Conservation (phyloP, 1,140 invertebrate genomes). For the Macrotrachela quadricornifera region DNA sequence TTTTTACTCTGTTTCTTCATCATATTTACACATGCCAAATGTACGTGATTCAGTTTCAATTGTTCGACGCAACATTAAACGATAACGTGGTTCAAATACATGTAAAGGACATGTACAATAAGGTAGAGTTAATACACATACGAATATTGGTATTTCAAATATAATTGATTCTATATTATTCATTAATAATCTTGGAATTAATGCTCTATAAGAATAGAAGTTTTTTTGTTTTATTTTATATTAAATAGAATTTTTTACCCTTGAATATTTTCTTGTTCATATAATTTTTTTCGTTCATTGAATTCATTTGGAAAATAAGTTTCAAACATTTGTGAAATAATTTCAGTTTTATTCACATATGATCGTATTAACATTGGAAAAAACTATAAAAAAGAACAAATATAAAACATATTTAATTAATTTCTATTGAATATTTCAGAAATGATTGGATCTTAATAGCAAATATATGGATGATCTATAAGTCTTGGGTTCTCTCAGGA, state of each 20-base stretch:
- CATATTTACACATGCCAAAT: conserved; percentile 54
- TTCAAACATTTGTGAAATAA: conserved; percentile 35
- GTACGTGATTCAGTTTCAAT: conserved; percentile 54
- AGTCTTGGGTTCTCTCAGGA: too few species aligned
- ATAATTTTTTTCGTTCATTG: conserved; percentile 34
- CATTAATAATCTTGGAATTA: too few species aligned
- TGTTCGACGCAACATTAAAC: conserved; percentile 60
- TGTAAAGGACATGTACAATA: conserved; percentile 64
- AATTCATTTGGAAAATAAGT: conserved; percentile 45
- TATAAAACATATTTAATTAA: too few species aligned
- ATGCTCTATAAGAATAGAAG: too few species aligned
- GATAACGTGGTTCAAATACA: conserved; percentile 69
- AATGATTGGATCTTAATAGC: too few species aligned
- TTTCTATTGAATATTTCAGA: too few species aligned
- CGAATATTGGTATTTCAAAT: conserved; percentile 53
- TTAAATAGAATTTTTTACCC: conserved; percentile 14
- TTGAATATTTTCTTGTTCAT: conserved; percentile 29
- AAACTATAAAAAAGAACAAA: too few species aligned
- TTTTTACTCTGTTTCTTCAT: conserved; percentile 31
- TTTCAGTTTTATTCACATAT: too few species aligned
- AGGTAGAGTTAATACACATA: conserved; percentile 69
- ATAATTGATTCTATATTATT: too few species aligned
- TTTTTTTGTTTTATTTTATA: too few species aligned
- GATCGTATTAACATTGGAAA: too few species aligned
- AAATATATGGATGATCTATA: too few species aligned